Base-by-base conservation (phyloP, 2,888 invertebrate species). In the Caenorhabditis afra region DNA sequence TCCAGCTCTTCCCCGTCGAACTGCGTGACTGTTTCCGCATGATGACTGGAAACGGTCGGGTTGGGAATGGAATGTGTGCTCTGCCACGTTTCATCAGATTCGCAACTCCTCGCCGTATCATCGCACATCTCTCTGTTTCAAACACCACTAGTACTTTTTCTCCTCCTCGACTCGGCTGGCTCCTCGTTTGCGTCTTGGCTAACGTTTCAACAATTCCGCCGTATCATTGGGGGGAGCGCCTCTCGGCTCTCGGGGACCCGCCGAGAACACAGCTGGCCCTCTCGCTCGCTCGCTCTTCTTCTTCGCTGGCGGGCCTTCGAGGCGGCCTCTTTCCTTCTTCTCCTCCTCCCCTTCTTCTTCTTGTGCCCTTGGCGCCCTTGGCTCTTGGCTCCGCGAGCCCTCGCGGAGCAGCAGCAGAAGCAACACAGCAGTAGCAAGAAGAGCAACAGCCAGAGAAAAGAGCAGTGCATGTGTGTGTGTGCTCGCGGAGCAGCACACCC, bases 361-460 rank as follows among this genome's bases (percentile, higher is more conserved):
- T 11, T 14, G 12, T 14, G 11, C 35, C 23, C 14, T 45, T 61
- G 68, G 59, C 59, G 68, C 68, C 68, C 59, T 44, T 58, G 68
- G 59, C 67, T 68, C 67, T 68, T 68, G 68, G 68, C 68, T 68
- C 68, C 39, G 58, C 65, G 65, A 53, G 53, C 53, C n/a, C 11
- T 37, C 37, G 5, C 11, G 41, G 41, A 41, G 41, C 12, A 41
- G 12, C 12, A 41, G 37, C 37, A 37, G n/a, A n/a, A n/a, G n/a
- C n/a, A n/a, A n/a, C n/a, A 50, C 65, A 45, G 59, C 59, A 35
- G 53, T 39, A 23, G 10, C 58, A 44, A 44, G n/a, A n/a, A n/a
- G 22, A 22, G 58, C 16, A 22, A 22, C 44, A 58, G 58, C n/a
- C n/a, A 29, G 29, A 29, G 29, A 29, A 29, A 29, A 29, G 29